These are phyloP conservation scores for Mus minutoides DNA, from an alignment of 2,797 vertebrate genomes.

Conservation along the genomic window DNA sequence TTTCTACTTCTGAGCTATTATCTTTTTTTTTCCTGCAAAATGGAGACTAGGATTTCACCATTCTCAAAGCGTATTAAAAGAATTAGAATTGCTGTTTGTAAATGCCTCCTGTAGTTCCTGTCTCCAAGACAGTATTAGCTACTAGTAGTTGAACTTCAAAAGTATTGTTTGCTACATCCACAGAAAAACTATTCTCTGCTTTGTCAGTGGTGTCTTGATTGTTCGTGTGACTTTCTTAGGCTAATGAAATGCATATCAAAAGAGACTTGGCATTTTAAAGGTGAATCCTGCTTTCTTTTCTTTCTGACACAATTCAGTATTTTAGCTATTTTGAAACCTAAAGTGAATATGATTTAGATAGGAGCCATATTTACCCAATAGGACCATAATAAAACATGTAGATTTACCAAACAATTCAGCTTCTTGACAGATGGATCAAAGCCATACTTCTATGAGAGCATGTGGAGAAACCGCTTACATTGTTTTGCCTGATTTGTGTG, in stretches of 20 bases:
- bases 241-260: background rate
- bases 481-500: background rate
- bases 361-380: background rate
- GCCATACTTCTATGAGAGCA: background rate
- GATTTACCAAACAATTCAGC: background rate
- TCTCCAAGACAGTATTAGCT: background rate
- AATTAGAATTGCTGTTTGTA: constrained; percentile 5
- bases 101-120: background rate
- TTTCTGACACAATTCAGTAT: background rate
- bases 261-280: background rate
- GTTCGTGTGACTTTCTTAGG: background rate
- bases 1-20: background rate
- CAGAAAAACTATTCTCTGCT: background rate
- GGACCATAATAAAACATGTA: background rate
- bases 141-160: background rate
- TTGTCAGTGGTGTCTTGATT: background rate
- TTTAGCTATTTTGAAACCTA: background rate
- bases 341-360: background rate
- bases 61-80: background rate
- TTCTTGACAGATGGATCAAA: background rate
- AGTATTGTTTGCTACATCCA: background rate
- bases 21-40: background rate
- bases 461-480: background rate
- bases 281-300: background rate
- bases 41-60: background rate